A percentile compares a stretch with the other conserved stretches of the same genome.
These are phyloP conservation scores for Coelinius sp. DNA, from an alignment of 2,888 invertebrate genomes.

Conservation along the genomic window DNA sequence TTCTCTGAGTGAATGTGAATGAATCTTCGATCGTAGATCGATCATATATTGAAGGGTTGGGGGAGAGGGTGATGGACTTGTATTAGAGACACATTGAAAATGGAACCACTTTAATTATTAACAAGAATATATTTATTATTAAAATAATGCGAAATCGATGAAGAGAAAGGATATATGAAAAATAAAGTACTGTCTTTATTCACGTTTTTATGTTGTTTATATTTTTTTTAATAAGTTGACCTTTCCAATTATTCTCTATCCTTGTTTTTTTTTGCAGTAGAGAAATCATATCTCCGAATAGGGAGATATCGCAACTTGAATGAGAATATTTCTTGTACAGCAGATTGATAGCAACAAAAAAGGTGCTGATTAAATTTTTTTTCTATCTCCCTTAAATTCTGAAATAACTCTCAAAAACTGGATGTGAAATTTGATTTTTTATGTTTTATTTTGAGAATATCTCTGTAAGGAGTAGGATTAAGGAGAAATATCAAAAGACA, in stretches of 20 bases:
- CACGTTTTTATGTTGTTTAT: conserved; percentile 49
- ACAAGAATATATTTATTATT: conserved; percentile 60
- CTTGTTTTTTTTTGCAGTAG: not conserved
- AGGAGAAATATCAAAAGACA: too few species aligned
- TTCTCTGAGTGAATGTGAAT: conserved; percentile 25
- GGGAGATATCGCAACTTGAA: too few species aligned
- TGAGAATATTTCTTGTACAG: too few species aligned
- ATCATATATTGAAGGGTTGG: conserved; percentile 41
- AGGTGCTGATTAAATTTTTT: too few species aligned
- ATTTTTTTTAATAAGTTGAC: conserved; percentile 21
- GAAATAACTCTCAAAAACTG: too few species aligned
- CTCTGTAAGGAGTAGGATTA: not conserved
- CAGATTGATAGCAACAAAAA: too few species aligned
- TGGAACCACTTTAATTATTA: conserved; percentile 50
- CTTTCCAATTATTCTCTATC: not conserved
- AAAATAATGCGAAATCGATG: conserved; percentile 54
- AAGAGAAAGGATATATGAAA: conserved; percentile 57
- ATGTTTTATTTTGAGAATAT: not conserved
- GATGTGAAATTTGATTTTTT: too few species aligned
- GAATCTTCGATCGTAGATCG: conserved; percentile 53
- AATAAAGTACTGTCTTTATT: conserved; percentile 62
- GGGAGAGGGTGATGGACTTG: conserved; percentile 33
- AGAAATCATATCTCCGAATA: too few species aligned
- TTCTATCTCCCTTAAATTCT: too few species aligned
- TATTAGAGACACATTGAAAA: conserved; percentile 42